These are phyloP conservation scores for Sebastes fasciatus DNA, from an alignment of 2,113 vertebrate species.

Conservation along the genomic window DNA sequence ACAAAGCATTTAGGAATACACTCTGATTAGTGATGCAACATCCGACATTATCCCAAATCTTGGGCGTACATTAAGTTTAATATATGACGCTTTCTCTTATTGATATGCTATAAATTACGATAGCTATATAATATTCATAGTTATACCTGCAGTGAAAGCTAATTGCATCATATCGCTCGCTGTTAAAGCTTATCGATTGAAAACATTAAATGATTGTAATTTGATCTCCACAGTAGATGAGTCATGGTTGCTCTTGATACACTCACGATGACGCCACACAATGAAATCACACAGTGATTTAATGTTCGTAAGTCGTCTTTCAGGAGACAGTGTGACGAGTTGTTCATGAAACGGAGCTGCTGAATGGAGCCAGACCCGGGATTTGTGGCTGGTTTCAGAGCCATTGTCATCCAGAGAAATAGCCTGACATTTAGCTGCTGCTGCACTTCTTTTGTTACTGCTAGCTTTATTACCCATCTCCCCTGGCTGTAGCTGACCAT, in stretches of 20 bases:
- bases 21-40: slow-evolving; percentile 19
- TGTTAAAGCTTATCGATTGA: slow-evolving; percentile 31
- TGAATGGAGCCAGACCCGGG: slow-evolving; percentile 44
- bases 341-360: slow-evolving; percentile 20
- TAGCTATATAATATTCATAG: neutral
- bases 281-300: slow-evolving; percentile 39
- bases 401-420: slow-evolving; percentile 76
- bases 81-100: neutral
- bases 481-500: slow-evolving; percentile 75
- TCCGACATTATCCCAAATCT: neutral
- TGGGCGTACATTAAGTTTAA: neutral
- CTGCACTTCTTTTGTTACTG: slow-evolving; percentile 83
- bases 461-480: slow-evolving; percentile 61
- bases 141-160: slow-evolving; percentile 4
- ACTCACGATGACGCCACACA: slow-evolving; percentile 14
- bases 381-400: slow-evolving; percentile 65
- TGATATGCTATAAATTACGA: neutral
- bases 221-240: slow-evolving; percentile 59
- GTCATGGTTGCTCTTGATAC: slow-evolving; percentile 53
- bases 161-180: neutral
- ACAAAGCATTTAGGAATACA: neutral
- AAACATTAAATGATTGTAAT: slow-evolving; percentile 44
- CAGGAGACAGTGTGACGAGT: neutral
- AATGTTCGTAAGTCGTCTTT: slow-evolving; percentile 21
- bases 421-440: slow-evolving; percentile 77